phyloP scores from a whole-genome alignment of 2,113 vertebrate species.

The Zosterops japonicus region DNA sequence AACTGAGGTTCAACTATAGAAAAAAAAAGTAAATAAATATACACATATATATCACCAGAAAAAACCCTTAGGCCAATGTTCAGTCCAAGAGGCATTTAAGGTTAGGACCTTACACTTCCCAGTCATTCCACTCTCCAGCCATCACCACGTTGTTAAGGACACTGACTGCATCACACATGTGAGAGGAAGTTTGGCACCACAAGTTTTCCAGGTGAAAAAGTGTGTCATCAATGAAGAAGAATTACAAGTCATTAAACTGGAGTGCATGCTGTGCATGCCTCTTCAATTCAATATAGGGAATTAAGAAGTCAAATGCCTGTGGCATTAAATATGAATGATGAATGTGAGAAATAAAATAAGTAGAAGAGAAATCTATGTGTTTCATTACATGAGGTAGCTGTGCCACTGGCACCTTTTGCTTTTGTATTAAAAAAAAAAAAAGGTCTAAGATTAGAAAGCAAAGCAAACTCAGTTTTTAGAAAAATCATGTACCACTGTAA shows the following conservation, averaged over 20 bases:
- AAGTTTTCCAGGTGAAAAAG: slow-evolving; percentile 54
- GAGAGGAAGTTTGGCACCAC: background rate
- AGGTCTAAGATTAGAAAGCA: background rate
- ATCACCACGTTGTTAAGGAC: background rate
- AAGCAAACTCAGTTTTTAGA: background rate
- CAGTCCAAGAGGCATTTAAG: slow-evolving; percentile 1
- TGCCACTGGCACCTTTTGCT: slow-evolving; percentile 37
- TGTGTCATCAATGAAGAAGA: slow-evolving; percentile 29
- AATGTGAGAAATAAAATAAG: slow-evolving; percentile 64
- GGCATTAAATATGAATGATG: slow-evolving; percentile 68
- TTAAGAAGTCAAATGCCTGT: slow-evolving; percentile 65
- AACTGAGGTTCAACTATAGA: background rate
- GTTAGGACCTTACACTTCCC: slow-evolving; percentile 7
- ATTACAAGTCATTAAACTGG: slow-evolving; percentile 44
- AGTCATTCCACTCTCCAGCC: background rate
- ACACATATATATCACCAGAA: background rate
- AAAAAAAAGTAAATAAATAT: too few relatives aligned
- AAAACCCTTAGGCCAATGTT: background rate
- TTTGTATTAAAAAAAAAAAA: background rate
- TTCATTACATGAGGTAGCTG: slow-evolving; percentile 28
- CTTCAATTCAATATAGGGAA: slow-evolving; percentile 55
- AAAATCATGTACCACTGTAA: background rate
- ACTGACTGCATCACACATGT: background rate
- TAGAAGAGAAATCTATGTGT: slow-evolving; percentile 59
- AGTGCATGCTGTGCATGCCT: slow-evolving; percentile 31